Base-by-base conservation (phyloP, 2,113 vertebrate genomes). In the Morone chrysops region DNA sequence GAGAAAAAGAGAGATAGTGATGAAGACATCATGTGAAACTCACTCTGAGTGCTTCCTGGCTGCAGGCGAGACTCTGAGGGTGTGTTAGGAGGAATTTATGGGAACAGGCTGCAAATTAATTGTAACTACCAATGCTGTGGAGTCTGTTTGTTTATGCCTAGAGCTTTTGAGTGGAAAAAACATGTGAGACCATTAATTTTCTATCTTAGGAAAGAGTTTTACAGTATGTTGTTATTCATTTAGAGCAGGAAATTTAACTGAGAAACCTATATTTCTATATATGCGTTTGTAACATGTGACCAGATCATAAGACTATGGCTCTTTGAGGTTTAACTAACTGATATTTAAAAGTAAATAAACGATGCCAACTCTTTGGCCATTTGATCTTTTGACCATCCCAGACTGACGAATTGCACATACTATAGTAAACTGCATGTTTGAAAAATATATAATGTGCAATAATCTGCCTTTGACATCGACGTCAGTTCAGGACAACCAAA, bases 141-240 rank as follows among this genome's bases (percentile, higher is more conserved):
- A 85, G 38, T 59, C 71, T 70, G 75, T 87, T 66, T 92, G 83
- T 90, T 92, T 85, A 89, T 66, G 82, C 87, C 85, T 72, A 7
- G 10, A 87, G 65, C 78, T 20, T 82, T 53, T 61, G 17, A 51
- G 48, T 25, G 14, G 48, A 60, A 82, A 41, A 85, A 77, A 54
- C 74, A 80, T 78, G 54, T 47, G 54, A 81, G 60, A 72, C 45
- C 47, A 82, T 87, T 57, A 5, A 69, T 66, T 59, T 78, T 82
- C 76, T 88, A 84, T 88, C 87, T 78, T 72, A 72, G 68, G 79
- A 74, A 81, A 70, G 38, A 72, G n/a, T 71, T 51, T 22, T 38
- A 41, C 31, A 61, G 51, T 36, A 22, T 51, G 51, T 13, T 59
- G n/a, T 72, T 25, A 47, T 68, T 22, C 40, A n/a, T 70, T 76